Evolutionary conservation across 2,113 vertebrate genomes (phyloP).

Genomic region (Hemichromis elongatus): DNA sequence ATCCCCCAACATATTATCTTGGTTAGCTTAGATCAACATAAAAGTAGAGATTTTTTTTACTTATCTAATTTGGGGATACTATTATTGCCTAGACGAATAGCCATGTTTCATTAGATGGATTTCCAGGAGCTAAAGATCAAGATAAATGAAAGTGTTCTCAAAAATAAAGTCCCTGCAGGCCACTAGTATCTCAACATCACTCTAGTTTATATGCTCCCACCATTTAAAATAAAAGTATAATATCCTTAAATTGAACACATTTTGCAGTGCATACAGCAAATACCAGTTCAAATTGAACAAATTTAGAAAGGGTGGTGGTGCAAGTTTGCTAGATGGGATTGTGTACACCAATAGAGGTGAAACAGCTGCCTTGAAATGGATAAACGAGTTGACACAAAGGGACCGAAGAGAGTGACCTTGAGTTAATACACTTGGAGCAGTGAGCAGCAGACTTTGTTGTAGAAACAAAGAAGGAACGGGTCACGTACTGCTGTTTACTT

Average conservation of each 20-base stretch:
- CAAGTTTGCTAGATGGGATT: conserved; percentile 55
- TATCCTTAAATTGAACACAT: conserved; percentile 56
- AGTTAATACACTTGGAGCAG: conserved; percentile 46
- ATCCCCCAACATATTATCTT: background rate
- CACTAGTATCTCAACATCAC: conserved; percentile 22
- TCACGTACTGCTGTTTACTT: background rate
- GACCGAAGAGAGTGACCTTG: conserved; percentile 54
- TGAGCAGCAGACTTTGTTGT: background rate
- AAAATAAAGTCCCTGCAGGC: conserved; percentile 27
- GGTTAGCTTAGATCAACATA: background rate
- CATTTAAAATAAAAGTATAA: conserved; percentile 49
- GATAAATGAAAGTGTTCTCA: conserved; percentile 22
- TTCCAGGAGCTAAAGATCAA: background rate
- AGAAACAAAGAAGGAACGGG: background rate
- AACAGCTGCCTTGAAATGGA: conserved; percentile 55
- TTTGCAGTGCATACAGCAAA: conserved; percentile 48
- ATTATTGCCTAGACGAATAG: background rate
- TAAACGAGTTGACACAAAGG: conserved; percentile 50
- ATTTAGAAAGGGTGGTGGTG: conserved; percentile 50
- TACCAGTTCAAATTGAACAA: conserved; percentile 62
- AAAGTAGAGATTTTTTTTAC: background rate
- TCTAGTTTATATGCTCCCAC: conserved; percentile 21
- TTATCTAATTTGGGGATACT: background rate
- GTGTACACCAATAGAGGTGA: conserved; percentile 36
- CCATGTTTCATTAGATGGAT: background rate